Evolutionary conservation across 2,113 vertebrate genomes (phyloP).

Genomic region (Hiodon tergisus): DNA sequence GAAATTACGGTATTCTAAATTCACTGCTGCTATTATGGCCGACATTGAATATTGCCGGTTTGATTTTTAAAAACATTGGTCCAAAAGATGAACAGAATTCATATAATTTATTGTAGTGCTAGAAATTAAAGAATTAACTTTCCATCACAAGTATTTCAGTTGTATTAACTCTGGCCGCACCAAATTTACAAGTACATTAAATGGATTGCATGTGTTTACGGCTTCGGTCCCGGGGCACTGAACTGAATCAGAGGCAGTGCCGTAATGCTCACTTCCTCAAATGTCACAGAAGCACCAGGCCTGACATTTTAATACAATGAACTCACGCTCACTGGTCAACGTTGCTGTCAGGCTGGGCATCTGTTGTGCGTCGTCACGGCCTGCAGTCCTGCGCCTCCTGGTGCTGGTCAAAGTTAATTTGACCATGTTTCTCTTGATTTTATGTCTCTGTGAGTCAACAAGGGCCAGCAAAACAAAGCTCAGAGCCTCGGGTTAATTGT

Average conservation of each 20-base stretch:
- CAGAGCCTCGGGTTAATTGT: slow-evolving; percentile 11
- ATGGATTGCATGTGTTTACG: not conserved
- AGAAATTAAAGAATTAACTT: too few species aligned
- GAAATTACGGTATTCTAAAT: too few species aligned
- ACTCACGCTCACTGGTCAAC: not conserved
- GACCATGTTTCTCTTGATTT: not conserved
- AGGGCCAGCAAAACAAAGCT: not conserved
- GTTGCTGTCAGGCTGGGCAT: not conserved
- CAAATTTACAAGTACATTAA: too few species aligned
- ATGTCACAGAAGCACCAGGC: not conserved
- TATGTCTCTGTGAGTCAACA: not conserved
- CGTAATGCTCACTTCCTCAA: not conserved
- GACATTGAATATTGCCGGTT: too few species aligned
- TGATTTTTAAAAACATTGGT: too few species aligned
- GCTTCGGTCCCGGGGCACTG: not conserved
- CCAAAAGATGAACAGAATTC: too few species aligned
- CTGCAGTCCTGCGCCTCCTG: not conserved
- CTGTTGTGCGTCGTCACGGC: not conserved
- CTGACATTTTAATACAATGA: too few species aligned
- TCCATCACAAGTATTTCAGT: too few species aligned
- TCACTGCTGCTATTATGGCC: too few species aligned
- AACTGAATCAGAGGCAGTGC: not conserved
- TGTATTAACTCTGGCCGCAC: too few species aligned
- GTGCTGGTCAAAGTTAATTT: not conserved
- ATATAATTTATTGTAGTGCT: too few species aligned